Conservation (phyloP, 2,797 vertebrate genomes). For the Sparidentex hasta region DNA sequence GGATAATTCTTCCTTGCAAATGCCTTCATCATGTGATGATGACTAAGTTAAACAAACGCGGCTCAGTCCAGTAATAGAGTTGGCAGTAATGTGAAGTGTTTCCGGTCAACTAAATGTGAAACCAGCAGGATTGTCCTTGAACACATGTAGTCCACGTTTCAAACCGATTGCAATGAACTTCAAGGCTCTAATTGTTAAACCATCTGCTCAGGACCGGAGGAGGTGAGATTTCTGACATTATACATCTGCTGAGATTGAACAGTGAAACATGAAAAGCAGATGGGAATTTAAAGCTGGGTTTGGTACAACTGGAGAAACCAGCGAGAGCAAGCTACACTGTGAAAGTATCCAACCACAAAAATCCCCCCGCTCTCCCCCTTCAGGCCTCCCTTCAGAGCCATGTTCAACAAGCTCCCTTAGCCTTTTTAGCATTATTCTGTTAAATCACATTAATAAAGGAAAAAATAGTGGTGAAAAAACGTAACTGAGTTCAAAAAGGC, state of each 20-base stretch:
- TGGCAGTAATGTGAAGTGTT: slow-evolving; percentile 1
- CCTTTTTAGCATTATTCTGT: too few species aligned
- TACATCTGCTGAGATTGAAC: slow-evolving; percentile 40
- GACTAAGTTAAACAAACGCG: background rate
- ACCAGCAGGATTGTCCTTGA: background rate
- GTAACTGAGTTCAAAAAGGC: too few species aligned
- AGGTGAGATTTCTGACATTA: slow-evolving; percentile 53
- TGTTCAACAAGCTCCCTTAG: too few species aligned
- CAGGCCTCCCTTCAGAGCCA: too few species aligned
- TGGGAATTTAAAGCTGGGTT: slow-evolving; percentile 29
- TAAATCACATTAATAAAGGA: too few species aligned
- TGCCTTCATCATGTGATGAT: slow-evolving; percentile 2
- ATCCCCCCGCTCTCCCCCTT: too few species aligned
- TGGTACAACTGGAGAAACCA: too few species aligned
- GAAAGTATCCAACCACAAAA: too few species aligned
- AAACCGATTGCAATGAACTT: slow-evolving; percentile 32
- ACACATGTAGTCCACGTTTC: slow-evolving; percentile 14
- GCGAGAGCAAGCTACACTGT: too few species aligned
- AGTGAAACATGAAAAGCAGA: slow-evolving; percentile 68
- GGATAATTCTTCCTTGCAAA: background rate
- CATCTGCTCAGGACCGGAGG: slow-evolving; percentile 61
- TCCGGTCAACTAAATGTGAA: background rate
- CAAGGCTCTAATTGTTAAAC: slow-evolving; percentile 44
- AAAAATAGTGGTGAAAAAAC: too few species aligned
- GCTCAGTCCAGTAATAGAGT: background rate